Percentiles rank a stretch among this genome's conserved stretches.
phyloP scores from a whole-genome alignment of 2,113 vertebrate genomes.

The Gymnorhina tibicen region DNA sequence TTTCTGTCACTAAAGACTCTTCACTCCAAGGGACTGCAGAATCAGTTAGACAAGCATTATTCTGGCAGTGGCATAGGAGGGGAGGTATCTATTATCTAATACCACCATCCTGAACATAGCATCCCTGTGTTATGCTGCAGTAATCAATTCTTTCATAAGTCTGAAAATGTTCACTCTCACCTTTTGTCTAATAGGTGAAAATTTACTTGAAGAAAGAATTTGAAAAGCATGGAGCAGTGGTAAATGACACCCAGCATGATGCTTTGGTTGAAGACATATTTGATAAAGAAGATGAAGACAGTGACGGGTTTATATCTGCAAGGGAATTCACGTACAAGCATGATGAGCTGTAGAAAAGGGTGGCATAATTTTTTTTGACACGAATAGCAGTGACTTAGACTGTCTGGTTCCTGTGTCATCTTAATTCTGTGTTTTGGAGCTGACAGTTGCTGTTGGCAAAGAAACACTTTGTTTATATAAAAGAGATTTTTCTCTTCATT shows the following conservation, averaged over 20 bases:
- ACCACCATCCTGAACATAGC: background rate
- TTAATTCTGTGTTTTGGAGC: background rate
- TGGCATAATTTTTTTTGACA: background rate
- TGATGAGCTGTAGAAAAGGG: slow-evolving; percentile 83
- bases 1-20: background rate
- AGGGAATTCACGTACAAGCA: slow-evolving; percentile 96
- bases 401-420: background rate
- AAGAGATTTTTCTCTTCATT: background rate
- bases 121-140: background rate
- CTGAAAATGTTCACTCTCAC: background rate
- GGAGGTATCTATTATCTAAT: background rate
- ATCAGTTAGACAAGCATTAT: background rate
- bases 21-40: background rate
- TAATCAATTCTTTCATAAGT: background rate
- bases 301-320: slow-evolving; percentile 93
- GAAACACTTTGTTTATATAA: slow-evolving; percentile 28
- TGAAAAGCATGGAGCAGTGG: slow-evolving; percentile 85
- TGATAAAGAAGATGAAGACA: slow-evolving; percentile 92
- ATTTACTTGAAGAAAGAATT: slow-evolving; percentile 92
- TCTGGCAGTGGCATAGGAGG: background rate
- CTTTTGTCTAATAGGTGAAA: slow-evolving; percentile 81
- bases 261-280: slow-evolving; percentile 92
- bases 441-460: slow-evolving; percentile 18
- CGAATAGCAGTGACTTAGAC: background rate
- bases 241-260: slow-evolving; percentile 93